Conservation (phyloP, 2,888 invertebrate species). For the Chymomyza procnemis region DNA sequence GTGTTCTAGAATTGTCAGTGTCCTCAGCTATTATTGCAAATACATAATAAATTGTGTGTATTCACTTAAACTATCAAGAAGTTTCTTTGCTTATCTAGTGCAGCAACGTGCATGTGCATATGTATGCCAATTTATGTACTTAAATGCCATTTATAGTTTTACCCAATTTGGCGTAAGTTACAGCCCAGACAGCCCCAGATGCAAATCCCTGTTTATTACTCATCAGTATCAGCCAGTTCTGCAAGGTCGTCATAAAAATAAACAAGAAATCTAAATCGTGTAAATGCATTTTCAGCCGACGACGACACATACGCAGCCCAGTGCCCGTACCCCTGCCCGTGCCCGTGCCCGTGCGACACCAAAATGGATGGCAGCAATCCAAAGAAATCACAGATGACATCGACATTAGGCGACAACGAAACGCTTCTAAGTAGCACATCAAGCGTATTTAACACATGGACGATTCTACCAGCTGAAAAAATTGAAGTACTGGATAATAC, state of each 20-base stretch:
- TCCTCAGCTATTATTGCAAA: background rate
- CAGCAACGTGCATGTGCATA: background rate
- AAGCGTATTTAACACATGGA: constrained; percentile 73
- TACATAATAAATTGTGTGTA: background rate
- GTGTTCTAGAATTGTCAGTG: background rate
- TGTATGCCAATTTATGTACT: background rate
- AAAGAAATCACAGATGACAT: constrained; percentile 11
- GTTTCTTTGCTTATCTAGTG: background rate
- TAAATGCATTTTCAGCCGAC: background rate
- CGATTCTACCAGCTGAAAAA: constrained; percentile 61
- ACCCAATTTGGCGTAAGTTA: background rate
- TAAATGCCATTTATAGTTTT: background rate
- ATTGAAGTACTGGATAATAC: constrained; percentile 37
- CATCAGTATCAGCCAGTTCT: constrained; percentile 15
- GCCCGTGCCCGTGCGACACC: constrained; percentile 12
- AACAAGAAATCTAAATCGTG: background rate
- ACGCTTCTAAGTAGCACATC: constrained; percentile 65
- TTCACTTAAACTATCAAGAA: background rate
- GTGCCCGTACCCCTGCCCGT: no score
- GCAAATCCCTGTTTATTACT: background rate
- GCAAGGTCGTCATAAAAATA: constrained; percentile 25
- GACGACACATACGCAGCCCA: constrained; percentile 23
- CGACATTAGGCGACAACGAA: constrained; percentile 24
- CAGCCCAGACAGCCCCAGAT: constrained; percentile 7
- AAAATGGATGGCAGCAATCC: constrained; percentile 20